Evolutionary conservation across 2,888 invertebrate genomes (phyloP), one percentile per base, ranked within the genome.

Genomic region (Eupithecia subfuscata): DNA sequence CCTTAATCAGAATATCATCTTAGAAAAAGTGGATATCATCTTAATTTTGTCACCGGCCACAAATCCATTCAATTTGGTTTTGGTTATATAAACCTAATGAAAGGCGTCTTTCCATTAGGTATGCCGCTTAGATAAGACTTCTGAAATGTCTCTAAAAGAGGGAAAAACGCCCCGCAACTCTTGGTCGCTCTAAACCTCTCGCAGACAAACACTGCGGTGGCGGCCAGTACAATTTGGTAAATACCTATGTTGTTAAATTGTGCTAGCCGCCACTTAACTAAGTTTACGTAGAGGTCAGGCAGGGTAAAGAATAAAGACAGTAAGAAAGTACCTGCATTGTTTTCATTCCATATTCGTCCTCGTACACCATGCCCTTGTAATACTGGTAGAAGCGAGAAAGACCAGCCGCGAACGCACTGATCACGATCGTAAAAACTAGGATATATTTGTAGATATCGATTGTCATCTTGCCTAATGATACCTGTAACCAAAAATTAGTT

Each of bases 381-480:
- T 96, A 96, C 75, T 96, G 95, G 84, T 97, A 97, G 77, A 96
- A 93, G 2, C 95, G 92, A 67, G 96, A 95, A 71, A 96, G 88
- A 0, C 96, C 96, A 11, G 95, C 95, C 0, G 96, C 93, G 81
- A 97, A 97, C 4, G 96, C 93, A 67, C 95, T 85, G 75, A 96
- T 92, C 48, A 96, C 95, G 67, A 97, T 95, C 2, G 92, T 83
- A 83, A 97, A 96, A 63, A 97, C 95, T 37, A 95, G 90, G 34
- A 96, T 89, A 86, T 96, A 97, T 82, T 96, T 96, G 34, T 94
- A 94, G 81, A 96, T 96, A 83, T 97, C 96, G n/a, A 95, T 92
- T 45, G 95, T 95, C 96, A 97, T 96, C 88, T 96, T 96, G 18
- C 96, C 96, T 64, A 97, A 89, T 1, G 96, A 96, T 74, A 96